These are phyloP conservation scores for Tadarida brasiliensis DNA, from an alignment of 2,797 vertebrate species.

Conservation along the genomic window DNA sequence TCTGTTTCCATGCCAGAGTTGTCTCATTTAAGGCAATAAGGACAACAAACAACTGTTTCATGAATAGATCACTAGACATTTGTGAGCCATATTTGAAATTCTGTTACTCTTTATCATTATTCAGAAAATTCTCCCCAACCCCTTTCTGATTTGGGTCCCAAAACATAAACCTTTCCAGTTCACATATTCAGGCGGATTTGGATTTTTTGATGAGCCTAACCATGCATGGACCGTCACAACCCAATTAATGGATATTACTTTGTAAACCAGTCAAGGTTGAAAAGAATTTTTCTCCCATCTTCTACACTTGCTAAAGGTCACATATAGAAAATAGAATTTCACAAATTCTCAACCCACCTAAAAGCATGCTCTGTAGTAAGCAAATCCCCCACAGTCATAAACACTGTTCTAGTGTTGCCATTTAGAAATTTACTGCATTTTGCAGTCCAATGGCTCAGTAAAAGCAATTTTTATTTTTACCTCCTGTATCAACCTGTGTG, in stretches of 20 bases:
- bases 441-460: constrained; percentile 55
- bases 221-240: not conserved
- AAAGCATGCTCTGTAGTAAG: constrained; percentile 38
- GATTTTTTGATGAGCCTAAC: constrained; percentile 5
- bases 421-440: constrained; percentile 74
- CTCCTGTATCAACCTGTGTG: constrained; percentile 65
- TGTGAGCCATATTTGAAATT: not conserved
- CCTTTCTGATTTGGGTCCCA: not conserved
- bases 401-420: constrained; percentile 12
- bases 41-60: not conserved
- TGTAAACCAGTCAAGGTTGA: not conserved
- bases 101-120: not conserved
- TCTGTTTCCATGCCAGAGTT: not conserved
- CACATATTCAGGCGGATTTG: not conserved
- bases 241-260: constrained; percentile 41
- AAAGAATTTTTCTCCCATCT: constrained; percentile 35
- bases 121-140: not conserved
- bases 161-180: not conserved
- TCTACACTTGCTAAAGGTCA: constrained; percentile 66
- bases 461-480: constrained; percentile 76
- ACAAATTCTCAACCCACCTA: not conserved
- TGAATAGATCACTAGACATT: not conserved
- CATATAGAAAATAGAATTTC: constrained; percentile 68
- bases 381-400: constrained; percentile 61
- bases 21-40: not conserved